phyloP scores from a whole-genome alignment of 2,113 vertebrate genomes.

The Blennius ocellaris region DNA sequence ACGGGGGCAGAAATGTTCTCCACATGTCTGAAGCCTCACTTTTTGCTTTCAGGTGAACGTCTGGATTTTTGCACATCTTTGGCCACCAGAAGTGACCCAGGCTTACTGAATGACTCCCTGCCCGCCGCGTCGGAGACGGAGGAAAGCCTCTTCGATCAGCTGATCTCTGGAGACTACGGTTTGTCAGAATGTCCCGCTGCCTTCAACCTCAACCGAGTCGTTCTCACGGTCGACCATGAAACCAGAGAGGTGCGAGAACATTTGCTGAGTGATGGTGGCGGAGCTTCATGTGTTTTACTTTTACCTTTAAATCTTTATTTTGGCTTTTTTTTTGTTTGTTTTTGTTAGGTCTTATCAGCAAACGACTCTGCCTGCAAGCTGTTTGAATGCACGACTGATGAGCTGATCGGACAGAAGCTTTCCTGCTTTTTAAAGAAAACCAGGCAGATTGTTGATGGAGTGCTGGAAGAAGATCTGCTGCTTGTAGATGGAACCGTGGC shows the following conservation, averaged over 20 bases:
- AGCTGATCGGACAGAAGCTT: conserved; percentile 88
- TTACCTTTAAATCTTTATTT: neutral
- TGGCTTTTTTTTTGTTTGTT: too few relatives aligned
- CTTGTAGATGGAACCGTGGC: conserved; percentile 77
- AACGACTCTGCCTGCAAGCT: conserved; percentile 90
- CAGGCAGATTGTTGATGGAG: conserved; percentile 80
- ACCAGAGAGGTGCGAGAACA: conserved; percentile 84
- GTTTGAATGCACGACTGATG: conserved; percentile 84
- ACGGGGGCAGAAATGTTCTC: neutral
- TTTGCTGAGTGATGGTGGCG: too few relatives aligned
- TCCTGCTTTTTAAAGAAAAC: conserved; percentile 85
- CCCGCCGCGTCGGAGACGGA: conserved; percentile 76
- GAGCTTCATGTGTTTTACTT: neutral
- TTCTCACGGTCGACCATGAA: conserved; percentile 84
- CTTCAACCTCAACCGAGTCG: conserved; percentile 85
- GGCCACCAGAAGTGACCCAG: conserved; percentile 76
- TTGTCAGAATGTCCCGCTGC: conserved; percentile 66
- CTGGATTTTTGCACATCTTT: conserved; percentile 82
- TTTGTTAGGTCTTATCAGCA: conserved; percentile 87
- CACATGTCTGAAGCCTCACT: neutral
- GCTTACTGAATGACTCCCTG: conserved; percentile 28
- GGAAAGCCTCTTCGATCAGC: conserved; percentile 76
- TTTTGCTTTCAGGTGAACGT: conserved; percentile 74
- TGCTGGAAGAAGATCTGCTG: conserved; percentile 82
- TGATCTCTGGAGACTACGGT: conserved; percentile 66